Evolutionary conservation across 2,888 invertebrate species (phyloP), one percentile per base, ranked within the genome.

Genomic region (Monoplex corrugatus): DNA sequence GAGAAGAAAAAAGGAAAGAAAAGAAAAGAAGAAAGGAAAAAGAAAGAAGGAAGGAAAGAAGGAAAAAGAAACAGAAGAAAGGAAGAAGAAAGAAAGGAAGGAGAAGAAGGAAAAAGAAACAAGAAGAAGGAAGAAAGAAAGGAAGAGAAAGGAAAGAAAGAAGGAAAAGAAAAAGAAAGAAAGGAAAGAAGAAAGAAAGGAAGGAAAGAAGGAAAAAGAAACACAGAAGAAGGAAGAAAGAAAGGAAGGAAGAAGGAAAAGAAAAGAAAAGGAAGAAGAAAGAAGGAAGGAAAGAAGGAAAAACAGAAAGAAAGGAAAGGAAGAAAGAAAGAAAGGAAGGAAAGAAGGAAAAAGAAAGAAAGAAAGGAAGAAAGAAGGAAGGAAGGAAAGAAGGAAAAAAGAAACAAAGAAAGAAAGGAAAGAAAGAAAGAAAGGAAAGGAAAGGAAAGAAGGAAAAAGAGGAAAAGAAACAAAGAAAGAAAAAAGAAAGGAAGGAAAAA

Each of bases 401-500:
- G 16, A 80, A 16, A 40, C 6, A 80, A 6, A 35, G 23, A 35
- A 6, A 35, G 80, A 35, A 38, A 38, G n/a, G 80, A 80, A n/a
- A 80, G 38, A 80, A 38, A 80, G 38, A 80, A 13, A 80, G 38
- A 80, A 13, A 80, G 80, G n/a, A 38, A 35, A 3, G 6, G 23
- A 80, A 13, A 80, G 38, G 35, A 13, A 13, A 80, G 38, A 80
- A 13, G 6, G 35, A 19, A 13, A 80, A 13, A 35, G 80, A 19
- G 35, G 6, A 13, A 80, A n/a, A 80, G 80, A 19, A 6, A 80
- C 23, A 28, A 28, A 28, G n/a, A 28, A 68, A 28, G 28, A n/a
- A 68, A n/a, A 28, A 28, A 28, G 68, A 68, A n/a, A 68, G n/a
- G 75, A 75, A n/a, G 28, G 75, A 75, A n/a, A 75, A n/a, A 75